phyloP scores from a whole-genome alignment of 2,113 vertebrate species.

The Tychaedon coryphoeus region DNA sequence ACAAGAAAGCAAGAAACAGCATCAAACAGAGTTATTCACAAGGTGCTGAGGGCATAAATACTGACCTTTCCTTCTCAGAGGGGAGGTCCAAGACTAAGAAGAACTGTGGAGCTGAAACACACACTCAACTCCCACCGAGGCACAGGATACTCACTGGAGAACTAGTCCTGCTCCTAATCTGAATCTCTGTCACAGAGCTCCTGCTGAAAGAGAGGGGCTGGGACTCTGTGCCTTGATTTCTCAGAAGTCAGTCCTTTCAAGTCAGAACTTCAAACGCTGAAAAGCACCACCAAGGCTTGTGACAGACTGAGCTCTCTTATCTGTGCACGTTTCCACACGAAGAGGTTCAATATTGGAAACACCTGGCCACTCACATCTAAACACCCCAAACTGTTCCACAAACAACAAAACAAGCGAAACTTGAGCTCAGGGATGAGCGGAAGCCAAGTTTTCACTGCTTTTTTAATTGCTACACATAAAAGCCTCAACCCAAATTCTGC shows the following conservation, averaged over 20 bases:
- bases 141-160: background rate
- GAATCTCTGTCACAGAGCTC: background rate
- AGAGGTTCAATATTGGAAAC: background rate
- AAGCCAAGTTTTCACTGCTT: background rate
- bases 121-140: background rate
- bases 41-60: background rate
- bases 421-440: background rate
- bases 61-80: constrained; percentile 41
- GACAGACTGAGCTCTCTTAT: background rate
- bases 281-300: background rate
- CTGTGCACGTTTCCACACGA: background rate
- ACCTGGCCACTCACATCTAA: background rate
- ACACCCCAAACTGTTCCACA: background rate
- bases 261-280: background rate
- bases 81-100: background rate
- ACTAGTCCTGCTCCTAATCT: background rate
- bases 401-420: background rate
- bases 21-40: background rate
- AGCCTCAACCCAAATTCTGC: background rate
- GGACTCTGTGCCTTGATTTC: background rate
- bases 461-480: background rate
- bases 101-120: background rate
- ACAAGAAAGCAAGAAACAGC: background rate
- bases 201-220: background rate
- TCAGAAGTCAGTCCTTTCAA: constrained; percentile 34